Conservation (phyloP, 2,797 vertebrate genomes). For the Spinibarbus caldwelli region DNA sequence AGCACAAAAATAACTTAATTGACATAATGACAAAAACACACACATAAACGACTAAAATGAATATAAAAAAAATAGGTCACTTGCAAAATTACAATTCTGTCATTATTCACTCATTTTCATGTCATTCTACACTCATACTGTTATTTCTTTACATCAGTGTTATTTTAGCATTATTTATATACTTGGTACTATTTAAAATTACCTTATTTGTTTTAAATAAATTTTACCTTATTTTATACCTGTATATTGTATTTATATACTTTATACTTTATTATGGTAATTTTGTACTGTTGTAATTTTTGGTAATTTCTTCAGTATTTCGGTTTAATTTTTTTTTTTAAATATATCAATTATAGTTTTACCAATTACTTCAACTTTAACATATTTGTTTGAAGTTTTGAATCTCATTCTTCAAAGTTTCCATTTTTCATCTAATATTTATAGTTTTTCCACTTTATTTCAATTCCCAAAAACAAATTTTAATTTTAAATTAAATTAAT, state of each 20-base stretch:
- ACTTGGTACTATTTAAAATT: not conserved
- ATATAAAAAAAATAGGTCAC: not conserved
- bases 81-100: not conserved
- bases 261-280: too few relatives aligned
- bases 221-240: too few relatives aligned
- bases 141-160: not conserved
- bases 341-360: too few relatives aligned
- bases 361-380: too few relatives aligned
- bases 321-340: too few relatives aligned
- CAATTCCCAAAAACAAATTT: too few relatives aligned
- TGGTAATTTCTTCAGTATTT: not conserved
- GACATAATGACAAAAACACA: not conserved
- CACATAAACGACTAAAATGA: not conserved
- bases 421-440: too few relatives aligned
- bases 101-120: not conserved
- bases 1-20: slow-evolving; percentile 2
- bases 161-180: not conserved
- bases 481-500: too few relatives aligned
- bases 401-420: too few relatives aligned
- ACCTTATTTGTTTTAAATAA: not conserved
- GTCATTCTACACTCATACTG: not conserved
- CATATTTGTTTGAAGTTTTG: too few relatives aligned
- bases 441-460: too few relatives aligned
- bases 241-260: too few relatives aligned
- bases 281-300: not conserved